Evolutionary conservation across 2,113 vertebrate species (phyloP).

Genomic region (Odobenus rosmarus): DNA sequence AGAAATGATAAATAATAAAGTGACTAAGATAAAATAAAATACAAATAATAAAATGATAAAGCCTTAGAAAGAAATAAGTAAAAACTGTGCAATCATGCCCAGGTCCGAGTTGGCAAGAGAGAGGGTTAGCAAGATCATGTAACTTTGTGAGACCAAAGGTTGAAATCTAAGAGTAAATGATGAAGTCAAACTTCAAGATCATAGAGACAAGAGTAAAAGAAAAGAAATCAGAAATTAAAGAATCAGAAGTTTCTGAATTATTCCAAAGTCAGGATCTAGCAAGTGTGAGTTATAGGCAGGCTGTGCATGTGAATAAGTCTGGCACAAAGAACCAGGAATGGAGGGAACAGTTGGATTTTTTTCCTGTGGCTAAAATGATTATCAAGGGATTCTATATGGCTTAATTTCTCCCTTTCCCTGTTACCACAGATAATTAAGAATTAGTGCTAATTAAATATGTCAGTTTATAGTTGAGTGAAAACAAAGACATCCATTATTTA

Average conservation of each 20-base stretch:
- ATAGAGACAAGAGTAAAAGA: neutral
- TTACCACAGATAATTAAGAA: conserved; percentile 28
- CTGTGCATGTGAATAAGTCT: neutral
- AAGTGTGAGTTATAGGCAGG: neutral
- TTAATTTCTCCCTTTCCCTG: neutral
- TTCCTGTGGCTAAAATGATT: neutral
- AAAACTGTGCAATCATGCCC: neutral
- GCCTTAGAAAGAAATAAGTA: neutral
- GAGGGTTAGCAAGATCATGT: neutral
- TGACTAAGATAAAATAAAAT: neutral
- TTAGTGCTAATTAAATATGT: neutral
- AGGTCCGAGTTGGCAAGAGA: neutral
- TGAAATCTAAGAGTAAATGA: neutral
- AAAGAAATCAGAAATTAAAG: neutral
- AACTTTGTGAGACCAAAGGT: neutral
- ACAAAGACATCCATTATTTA: neutral
- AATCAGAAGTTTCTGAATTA: neutral
- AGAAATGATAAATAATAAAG: neutral
- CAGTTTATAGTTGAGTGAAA: neutral
- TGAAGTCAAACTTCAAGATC: neutral
- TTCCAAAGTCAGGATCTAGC: neutral
- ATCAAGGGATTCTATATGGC: neutral
- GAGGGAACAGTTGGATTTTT: neutral
- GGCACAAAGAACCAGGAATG: neutral
- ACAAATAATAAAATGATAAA: neutral